phyloP scores from a whole-genome alignment of 2,113 vertebrate species.

The Meleagris gallopavo region DNA sequence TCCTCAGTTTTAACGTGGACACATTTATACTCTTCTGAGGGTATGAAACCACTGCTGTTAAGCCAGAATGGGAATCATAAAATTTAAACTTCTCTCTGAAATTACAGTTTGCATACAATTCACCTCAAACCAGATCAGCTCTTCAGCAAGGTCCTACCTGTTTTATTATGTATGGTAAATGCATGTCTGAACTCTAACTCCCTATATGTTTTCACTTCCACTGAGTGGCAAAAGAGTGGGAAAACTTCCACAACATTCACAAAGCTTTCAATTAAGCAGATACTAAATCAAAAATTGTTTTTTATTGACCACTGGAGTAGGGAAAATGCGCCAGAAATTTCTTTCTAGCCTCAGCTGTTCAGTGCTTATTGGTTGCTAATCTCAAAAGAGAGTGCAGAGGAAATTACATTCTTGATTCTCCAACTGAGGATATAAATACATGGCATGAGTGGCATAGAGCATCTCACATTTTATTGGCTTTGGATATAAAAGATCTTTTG shows the following conservation, averaged over 20 bases:
- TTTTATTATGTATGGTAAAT: neutral
- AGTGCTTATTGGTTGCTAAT: neutral
- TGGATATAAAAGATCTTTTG: neutral
- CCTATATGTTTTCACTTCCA: neutral
- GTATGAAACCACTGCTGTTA: neutral
- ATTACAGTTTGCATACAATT: neutral
- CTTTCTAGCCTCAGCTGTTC: neutral
- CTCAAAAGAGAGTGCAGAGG: neutral
- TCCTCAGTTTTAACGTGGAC: neutral
- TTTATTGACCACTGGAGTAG: neutral
- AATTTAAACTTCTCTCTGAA: neutral
- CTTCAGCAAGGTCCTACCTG: neutral
- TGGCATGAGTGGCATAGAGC: neutral
- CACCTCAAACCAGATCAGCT: neutral
- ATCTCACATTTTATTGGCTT: neutral
- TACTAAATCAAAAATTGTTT: neutral
- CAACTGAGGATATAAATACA: neutral
- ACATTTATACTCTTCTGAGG: neutral
- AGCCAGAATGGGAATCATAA: neutral
- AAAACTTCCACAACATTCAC: neutral
- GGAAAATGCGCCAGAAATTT: neutral
- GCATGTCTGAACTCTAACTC: neutral
- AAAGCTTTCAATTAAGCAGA: neutral
- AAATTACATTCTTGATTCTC: constrained; percentile 8
- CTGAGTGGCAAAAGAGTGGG: neutral